Conservation (phyloP, 2,797 vertebrate species). For the Tinamus major region DNA sequence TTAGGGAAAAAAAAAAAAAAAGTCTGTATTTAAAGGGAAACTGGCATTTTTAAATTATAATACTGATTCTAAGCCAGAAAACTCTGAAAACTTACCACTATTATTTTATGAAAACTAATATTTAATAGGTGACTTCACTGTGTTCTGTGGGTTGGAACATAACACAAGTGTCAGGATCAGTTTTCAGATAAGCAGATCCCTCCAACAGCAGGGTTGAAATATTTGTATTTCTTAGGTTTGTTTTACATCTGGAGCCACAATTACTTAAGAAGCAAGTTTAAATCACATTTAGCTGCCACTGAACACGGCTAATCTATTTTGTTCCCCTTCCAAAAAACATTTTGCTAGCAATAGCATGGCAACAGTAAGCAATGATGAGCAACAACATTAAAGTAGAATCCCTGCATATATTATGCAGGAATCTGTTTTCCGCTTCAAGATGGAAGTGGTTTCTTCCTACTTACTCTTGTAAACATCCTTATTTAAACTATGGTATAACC, state of each 20-base stretch:
- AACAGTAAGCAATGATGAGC: not conserved
- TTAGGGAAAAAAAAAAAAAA: not conserved
- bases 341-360: not conserved
- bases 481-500: not conserved
- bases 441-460: not conserved
- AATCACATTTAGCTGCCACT: not conserved
- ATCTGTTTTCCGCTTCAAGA: not conserved
- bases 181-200: not conserved
- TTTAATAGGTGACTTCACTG: not conserved
- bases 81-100: not conserved
- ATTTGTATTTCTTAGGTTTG: not conserved
- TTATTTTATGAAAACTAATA: not conserved
- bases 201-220: not conserved
- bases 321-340: not conserved
- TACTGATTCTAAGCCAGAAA: not conserved
- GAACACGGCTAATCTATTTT: not conserved
- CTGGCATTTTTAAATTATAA: fast-evolving
- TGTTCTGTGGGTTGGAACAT: not conserved
- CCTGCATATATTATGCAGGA: not conserved
- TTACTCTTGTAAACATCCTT: not conserved
- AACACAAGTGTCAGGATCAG: not conserved
- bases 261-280: not conserved
- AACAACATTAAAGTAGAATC: not conserved
- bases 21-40: not conserved
- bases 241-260: not conserved